Conservation (phyloP, 2,113 vertebrate species). For the Sphyrna mokarran region DNA sequence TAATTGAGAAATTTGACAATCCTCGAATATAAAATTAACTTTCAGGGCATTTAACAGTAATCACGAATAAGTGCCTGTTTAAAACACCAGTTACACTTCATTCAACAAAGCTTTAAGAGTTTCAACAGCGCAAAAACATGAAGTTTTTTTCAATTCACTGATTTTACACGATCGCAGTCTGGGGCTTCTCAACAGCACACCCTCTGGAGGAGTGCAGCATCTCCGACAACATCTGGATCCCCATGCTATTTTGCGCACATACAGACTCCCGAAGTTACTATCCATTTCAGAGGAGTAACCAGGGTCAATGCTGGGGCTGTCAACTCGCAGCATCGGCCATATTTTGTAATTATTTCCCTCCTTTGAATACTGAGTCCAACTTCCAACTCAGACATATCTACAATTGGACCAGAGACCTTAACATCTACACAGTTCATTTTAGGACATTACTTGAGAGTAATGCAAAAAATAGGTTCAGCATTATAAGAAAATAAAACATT, state of each 20-base stretch:
- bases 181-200: too few relatives aligned
- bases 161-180: background rate
- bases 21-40: background rate
- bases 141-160: background rate
- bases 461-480: background rate
- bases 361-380: background rate
- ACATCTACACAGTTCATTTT: background rate
- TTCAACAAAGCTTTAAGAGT: background rate
- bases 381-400: background rate
- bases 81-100: background rate
- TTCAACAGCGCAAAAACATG: background rate
- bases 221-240: background rate
- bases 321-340: background rate
- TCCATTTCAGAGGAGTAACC: background rate
- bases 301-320: background rate
- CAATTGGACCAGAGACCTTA: background rate
- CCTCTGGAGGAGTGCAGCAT: background rate
- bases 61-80: background rate
- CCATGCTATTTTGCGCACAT: background rate
- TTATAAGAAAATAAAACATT: background rate
- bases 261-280: background rate
- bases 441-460: background rate
- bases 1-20: background rate
- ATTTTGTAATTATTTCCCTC: background rate
- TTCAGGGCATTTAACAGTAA: background rate